Evolutionary conservation across 2,113 vertebrate genomes (phyloP).

Genomic region (Leptodactylus fuscus): DNA sequence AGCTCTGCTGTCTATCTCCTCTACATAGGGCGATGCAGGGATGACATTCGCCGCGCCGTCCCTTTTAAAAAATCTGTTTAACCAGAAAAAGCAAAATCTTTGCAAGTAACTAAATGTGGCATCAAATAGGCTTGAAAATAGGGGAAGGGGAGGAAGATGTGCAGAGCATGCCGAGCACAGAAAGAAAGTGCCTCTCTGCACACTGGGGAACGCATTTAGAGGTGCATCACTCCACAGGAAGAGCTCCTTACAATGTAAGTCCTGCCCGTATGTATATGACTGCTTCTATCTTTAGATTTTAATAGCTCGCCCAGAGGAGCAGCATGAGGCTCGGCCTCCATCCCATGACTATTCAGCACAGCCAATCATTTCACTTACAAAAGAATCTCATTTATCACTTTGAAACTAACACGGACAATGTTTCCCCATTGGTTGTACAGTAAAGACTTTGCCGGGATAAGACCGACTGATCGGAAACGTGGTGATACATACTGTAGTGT

Average conservation of each 20-base stretch:
- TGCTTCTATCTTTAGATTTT: conserved; percentile 56
- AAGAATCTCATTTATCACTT: conserved; percentile 54
- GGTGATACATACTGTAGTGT: background rate
- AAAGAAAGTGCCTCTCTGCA: background rate
- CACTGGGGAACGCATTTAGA: background rate
- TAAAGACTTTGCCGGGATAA: background rate
- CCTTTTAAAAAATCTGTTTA: background rate
- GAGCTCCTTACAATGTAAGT: background rate
- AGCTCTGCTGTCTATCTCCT: background rate
- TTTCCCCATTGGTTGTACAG: conserved; percentile 18
- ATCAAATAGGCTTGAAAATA: background rate
- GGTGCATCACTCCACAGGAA: background rate
- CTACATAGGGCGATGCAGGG: background rate
- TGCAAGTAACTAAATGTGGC: background rate
- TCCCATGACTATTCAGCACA: conserved; percentile 44
- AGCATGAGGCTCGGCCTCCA: background rate
- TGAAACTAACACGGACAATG: background rate
- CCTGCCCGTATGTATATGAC: conserved; percentile 29
- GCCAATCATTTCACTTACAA: conserved; percentile 45
- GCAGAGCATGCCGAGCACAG: background rate
- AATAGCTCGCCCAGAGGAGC: conserved; percentile 53
- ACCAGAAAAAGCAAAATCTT: background rate
- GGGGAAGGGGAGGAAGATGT: background rate
- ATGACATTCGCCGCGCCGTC: background rate
- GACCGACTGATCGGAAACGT: background rate